phyloP scores from a whole-genome alignment of 2,888 invertebrate genomes.

The Nipponacmea schrenckii region DNA sequence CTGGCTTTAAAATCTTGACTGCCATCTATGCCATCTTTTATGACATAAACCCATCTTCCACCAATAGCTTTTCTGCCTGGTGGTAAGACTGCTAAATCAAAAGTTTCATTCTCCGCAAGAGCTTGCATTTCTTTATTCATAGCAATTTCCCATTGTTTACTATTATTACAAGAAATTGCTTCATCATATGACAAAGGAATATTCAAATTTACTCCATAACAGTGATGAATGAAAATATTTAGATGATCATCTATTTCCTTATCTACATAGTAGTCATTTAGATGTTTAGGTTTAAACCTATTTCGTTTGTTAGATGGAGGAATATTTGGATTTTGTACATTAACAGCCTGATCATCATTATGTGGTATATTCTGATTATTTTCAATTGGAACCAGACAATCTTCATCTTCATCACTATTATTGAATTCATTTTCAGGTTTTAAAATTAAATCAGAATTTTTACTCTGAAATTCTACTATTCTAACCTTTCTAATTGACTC shows the following conservation, averaged over 20 bases:
- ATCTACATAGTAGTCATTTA: not conserved
- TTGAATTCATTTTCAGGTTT: not conserved
- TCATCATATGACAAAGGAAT: slow-evolving; percentile 11
- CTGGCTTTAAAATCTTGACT: not conserved
- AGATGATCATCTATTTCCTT: slow-evolving; percentile 1
- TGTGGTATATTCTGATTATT: not conserved
- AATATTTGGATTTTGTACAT: not conserved
- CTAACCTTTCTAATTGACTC: slow-evolving; percentile 18
- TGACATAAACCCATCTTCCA: slow-evolving; percentile 14
- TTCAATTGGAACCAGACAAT: not conserved
- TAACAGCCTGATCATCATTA: not conserved
- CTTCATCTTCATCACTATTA: not conserved
- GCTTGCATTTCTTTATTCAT: slow-evolving; percentile 17
- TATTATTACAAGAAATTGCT: slow-evolving; percentile 10
- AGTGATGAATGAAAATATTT: slow-evolving; percentile 9
- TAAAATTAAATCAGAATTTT: not conserved
- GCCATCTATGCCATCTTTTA: slow-evolving; percentile 1
- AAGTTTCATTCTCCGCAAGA: slow-evolving; percentile 11
- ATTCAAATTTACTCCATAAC: not conserved
- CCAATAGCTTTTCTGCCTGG: slow-evolving; percentile 15
- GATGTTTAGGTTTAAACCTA: not conserved
- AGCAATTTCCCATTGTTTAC: slow-evolving; percentile 14
- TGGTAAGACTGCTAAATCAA: slow-evolving; percentile 9
- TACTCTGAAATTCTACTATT: slow-evolving; percentile 17
- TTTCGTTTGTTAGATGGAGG: not conserved